phyloP scores from a whole-genome alignment of 2,113 vertebrate genomes.

The Sigmodon hispidus region DNA sequence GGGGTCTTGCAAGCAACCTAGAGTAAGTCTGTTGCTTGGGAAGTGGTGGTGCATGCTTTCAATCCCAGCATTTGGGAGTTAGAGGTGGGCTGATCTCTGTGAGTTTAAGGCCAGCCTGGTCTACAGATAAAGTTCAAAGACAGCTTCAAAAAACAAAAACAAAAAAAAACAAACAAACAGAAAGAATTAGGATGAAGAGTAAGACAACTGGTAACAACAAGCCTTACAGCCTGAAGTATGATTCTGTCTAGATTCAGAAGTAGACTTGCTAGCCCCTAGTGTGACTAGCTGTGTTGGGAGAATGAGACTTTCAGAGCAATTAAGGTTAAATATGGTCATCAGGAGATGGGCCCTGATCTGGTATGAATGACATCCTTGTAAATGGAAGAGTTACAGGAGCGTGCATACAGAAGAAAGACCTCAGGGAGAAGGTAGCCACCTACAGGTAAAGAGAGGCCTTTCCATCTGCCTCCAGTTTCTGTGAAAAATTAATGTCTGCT shows the following conservation, averaged over 20 bases:
- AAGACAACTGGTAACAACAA: background rate
- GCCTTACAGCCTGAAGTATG: background rate
- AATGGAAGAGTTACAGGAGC: background rate
- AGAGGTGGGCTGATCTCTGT: too few species aligned
- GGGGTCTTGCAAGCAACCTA: background rate
- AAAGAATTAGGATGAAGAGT: constrained; percentile 8
- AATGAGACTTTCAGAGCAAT: background rate
- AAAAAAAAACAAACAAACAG: too few species aligned
- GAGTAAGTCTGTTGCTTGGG: background rate
- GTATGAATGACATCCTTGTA: background rate
- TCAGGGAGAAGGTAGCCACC: background rate
- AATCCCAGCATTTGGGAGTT: too few species aligned
- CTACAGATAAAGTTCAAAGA: too few species aligned
- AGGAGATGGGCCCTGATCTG: too few species aligned
- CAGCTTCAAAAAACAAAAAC: too few species aligned
- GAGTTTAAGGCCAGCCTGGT: too few species aligned
- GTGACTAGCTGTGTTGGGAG: background rate
- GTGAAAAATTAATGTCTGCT: background rate
- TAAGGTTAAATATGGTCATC: background rate
- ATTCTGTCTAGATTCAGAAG: background rate
- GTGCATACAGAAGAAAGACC: background rate
- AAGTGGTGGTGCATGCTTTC: too few species aligned
- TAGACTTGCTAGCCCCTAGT: background rate
- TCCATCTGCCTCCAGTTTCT: background rate
- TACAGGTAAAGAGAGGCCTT: background rate